phyloP scores from a whole-genome alignment of 2,797 vertebrate genomes.

The Gymnothorax javanicus region DNA sequence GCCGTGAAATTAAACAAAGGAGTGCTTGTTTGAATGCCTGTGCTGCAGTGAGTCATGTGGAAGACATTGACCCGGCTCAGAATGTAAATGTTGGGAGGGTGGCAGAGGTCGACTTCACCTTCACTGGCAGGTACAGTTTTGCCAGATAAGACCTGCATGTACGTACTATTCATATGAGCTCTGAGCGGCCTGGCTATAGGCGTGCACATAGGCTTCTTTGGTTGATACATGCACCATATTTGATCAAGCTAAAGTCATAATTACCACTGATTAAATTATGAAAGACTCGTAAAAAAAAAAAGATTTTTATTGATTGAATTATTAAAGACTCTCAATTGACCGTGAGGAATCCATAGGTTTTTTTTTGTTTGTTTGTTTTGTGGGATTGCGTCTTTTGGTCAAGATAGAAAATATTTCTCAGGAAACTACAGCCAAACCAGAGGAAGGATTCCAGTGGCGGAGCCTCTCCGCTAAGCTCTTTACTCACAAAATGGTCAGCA shows the following conservation, averaged over 20 bases:
- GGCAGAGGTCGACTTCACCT: conserved; percentile 2
- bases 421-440: too few relatives aligned
- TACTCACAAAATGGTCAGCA: too few relatives aligned
- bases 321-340: neutral
- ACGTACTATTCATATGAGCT: conserved; percentile 67
- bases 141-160: conserved; percentile 45
- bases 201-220: neutral
- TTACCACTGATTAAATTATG: neutral
- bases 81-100: neutral
- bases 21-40: conserved; percentile 1
- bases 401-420: neutral
- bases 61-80: neutral
- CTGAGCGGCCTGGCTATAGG: conserved; percentile 42
- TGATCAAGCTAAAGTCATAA: neutral
- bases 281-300: too few relatives aligned
- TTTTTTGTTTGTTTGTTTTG: neutral
- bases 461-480: neutral
- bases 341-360: neutral
- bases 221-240: neutral
- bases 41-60: neutral
- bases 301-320: neutral
- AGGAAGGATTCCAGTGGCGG: neutral
- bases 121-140: conserved; percentile 43
- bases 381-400: neutral
- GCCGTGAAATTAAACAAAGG: neutral